phyloP scores from a whole-genome alignment of 92 coral and sea anemone species.

The Heliopora coerulea region DNA sequence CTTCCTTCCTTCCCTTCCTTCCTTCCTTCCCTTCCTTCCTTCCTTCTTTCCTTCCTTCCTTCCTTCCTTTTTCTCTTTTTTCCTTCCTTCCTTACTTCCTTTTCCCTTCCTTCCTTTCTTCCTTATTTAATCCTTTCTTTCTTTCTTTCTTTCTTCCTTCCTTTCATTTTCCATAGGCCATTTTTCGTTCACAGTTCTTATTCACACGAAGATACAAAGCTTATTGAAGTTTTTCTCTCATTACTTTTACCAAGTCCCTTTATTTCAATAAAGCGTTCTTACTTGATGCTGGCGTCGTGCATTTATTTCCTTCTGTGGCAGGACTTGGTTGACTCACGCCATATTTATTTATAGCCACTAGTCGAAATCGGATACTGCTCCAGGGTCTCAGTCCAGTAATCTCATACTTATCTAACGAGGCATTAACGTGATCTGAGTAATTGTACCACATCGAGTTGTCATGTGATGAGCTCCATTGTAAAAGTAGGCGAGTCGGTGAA shows the following conservation, averaged over 20 bases:
- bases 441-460: constrained; percentile 24
- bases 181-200: too few relatives aligned
- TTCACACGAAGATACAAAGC: too few relatives aligned
- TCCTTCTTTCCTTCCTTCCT: not conserved
- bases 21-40: not conserved
- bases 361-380: constrained; percentile 23
- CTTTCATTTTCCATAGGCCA: too few relatives aligned
- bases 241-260: too few relatives aligned
- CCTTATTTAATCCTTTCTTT: too few relatives aligned
- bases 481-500: constrained; percentile 10
- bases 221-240: too few relatives aligned
- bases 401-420: not conserved
- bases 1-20: not conserved
- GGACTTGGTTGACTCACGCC: constrained; percentile 22
- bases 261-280: not conserved
- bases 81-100: not conserved
- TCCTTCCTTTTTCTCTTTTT: not conserved
- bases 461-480: constrained; percentile 36
- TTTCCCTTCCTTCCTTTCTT: not conserved
- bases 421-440: constrained; percentile 11
- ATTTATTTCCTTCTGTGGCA: constrained; percentile 12
- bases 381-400: constrained; percentile 7
- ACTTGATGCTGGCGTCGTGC: constrained; percentile 31
- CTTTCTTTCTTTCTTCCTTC: too few relatives aligned
- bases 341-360: constrained; percentile 15